Evolutionary conservation across 2,888 invertebrate genomes (phyloP), one percentile per base, ranked within the genome.

Genomic region (Syrista parreyssii): DNA sequence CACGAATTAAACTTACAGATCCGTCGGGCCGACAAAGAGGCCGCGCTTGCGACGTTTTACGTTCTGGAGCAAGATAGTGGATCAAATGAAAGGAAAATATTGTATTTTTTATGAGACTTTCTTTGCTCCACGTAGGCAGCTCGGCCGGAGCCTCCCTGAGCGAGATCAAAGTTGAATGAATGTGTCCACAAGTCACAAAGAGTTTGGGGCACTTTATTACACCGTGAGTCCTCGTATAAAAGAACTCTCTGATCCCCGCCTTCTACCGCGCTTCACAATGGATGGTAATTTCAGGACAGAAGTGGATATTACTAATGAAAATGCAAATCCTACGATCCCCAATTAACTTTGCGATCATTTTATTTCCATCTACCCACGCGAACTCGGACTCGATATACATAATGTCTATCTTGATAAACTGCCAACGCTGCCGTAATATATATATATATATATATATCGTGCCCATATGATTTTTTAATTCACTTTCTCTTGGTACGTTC

Each of bases 1-100:
- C 82, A 83, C 82, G 81, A 86, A 85, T 86, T 86, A 86, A 85
- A 86, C 84, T 86, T 84, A 86, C 86, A 86, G 84, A 86, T 82
- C 78, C 80, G 74, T 75, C 75, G 55, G 76, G 69, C 71, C 74
- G 75, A 81, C 79, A 82, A 80, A 83, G 79, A 78, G 77, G 30
- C 36, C 36, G 79, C 68, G 30, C 68, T 32, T 36, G 55, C 68
- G 77, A 73, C 77, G 73, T 30, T 69, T 32, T 11, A 4, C 69
- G 12, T 69, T 69, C 32, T 30, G 30, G 69, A 68, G 68, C 71
- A 73, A 68, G 78, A 32, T 30, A 69, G 34, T 68, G 69, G 79
- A 79, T 78, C 76, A 79, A 79, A 76, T 79, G 79, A 78, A 79
- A 79, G 79, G 76, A 78, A 78, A 79, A 78, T 79, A 79, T 79